These are phyloP conservation scores for Belonocnema kinseyi DNA, from an alignment of 1,140 invertebrate species.

Conservation along the genomic window DNA sequence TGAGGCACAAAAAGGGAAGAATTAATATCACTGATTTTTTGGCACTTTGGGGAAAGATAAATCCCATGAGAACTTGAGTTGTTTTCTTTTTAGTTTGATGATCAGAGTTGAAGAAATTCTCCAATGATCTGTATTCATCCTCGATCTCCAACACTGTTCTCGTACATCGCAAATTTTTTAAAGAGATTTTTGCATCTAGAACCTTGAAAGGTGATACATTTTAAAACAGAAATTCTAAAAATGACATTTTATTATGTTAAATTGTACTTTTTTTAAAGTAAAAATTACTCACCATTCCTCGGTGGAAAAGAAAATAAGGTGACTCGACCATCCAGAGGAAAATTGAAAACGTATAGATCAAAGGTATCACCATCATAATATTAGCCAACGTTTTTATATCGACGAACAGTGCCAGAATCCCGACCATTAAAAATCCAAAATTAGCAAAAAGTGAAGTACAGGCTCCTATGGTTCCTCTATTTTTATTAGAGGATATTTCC, in stretches of 20 bases:
- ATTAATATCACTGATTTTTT: conserved; percentile 25
- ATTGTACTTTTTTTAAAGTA: too few species aligned
- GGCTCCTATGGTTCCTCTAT: conserved; percentile 35
- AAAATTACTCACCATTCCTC: conserved; percentile 40
- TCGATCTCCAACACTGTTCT: conserved; percentile 47
- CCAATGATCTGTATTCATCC: conserved; percentile 46
- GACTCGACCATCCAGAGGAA: conserved; percentile 50
- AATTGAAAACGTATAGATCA: conserved; percentile 41
- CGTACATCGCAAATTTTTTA: conserved; percentile 41
- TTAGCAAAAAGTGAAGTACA: conserved; percentile 42
- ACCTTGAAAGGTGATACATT: conserved; percentile 38
- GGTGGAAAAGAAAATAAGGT: conserved; percentile 47
- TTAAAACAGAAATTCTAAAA: background rate
- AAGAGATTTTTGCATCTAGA: conserved; percentile 46
- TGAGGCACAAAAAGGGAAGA: conserved; percentile 40
- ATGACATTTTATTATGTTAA: too few species aligned
- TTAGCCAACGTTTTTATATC: conserved; percentile 27
- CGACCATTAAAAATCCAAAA: conserved; percentile 43
- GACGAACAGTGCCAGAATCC: conserved; percentile 31
- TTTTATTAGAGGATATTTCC: conserved; percentile 44
- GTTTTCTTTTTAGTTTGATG: background rate
- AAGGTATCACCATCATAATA: conserved; percentile 19
- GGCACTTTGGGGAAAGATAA: conserved; percentile 29
- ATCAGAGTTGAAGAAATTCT: conserved; percentile 40
- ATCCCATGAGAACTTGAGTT: background rate